These are phyloP conservation scores for Heteronetta atricapilla DNA, from an alignment of 2,113 vertebrate species.

Conservation along the genomic window DNA sequence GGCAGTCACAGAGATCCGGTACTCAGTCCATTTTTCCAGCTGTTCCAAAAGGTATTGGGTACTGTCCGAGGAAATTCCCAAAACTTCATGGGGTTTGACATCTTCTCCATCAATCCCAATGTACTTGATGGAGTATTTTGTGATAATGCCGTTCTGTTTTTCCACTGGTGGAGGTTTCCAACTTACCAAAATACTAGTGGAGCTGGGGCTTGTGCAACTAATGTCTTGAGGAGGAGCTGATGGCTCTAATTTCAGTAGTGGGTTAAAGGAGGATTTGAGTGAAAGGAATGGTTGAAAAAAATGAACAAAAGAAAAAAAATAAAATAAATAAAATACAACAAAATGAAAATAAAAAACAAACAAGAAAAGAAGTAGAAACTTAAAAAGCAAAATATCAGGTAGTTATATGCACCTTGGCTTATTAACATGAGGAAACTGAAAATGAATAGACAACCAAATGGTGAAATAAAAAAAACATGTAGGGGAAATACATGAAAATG, in stretches of 20 bases:
- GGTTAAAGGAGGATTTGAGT: constrained; percentile 84
- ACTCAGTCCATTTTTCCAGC: constrained; percentile 99
- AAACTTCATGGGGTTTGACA: constrained; percentile 81
- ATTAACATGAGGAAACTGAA: constrained; percentile 79
- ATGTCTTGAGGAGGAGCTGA: constrained; percentile 96
- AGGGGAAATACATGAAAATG: constrained; percentile 78
- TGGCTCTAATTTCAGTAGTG: constrained; percentile 92
- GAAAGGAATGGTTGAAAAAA: constrained; percentile 83
- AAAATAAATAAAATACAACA: constrained; percentile 83
- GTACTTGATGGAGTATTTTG: constrained; percentile 92
- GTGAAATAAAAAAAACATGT: constrained; percentile 81
- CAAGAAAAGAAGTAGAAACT: constrained; percentile 81
- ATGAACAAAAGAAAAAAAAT: constrained; percentile 83
- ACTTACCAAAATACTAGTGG: constrained; percentile 99
- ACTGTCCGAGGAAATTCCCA: constrained; percentile 88
- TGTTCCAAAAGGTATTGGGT: constrained; percentile 95
- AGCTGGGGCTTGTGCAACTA: constrained; percentile 94
- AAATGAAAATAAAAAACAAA: constrained; percentile 75
- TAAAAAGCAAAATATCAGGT: constrained; percentile 75
- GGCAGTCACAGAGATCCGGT: constrained; percentile 92
- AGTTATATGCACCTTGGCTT: constrained; percentile 85
- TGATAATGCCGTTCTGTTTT: constrained; percentile 95
- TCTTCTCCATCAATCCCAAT: constrained; percentile 89
- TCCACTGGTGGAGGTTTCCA: constrained; percentile 93
- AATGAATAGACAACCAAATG: constrained; percentile 75